phyloP scores from a whole-genome alignment of 2,888 invertebrate species.

The Rhaphigaster nebulosa region DNA sequence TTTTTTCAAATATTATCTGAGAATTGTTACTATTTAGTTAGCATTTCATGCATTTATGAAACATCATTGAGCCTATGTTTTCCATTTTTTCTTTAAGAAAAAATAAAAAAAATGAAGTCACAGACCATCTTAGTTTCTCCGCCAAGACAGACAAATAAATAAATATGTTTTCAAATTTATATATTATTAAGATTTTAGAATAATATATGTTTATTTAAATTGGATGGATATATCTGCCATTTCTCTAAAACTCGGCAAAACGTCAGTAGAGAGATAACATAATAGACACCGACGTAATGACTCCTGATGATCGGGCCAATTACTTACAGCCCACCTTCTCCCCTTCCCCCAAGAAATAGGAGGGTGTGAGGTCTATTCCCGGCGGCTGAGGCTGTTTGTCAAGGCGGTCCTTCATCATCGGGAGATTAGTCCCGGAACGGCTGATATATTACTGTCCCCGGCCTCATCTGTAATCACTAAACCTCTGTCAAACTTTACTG shows the following conservation, averaged over 20 bases:
- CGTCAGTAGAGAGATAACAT: background rate
- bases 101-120: too few relatives aligned
- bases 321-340: background rate
- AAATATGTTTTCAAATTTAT: too few relatives aligned
- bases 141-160: too few relatives aligned
- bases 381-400: background rate
- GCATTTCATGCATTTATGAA: too few relatives aligned
- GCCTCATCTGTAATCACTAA: slow-evolving; percentile 21
- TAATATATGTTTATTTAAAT: background rate
- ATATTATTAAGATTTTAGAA: too few relatives aligned
- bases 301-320: background rate
- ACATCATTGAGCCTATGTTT: too few relatives aligned
- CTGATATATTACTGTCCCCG: background rate
- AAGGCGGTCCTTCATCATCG: slow-evolving; percentile 21
- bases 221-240: background rate
- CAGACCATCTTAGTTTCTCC: too few relatives aligned
- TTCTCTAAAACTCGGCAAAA: background rate
- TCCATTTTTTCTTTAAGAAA: too few relatives aligned
- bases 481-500: slow-evolving; percentile 17
- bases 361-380: slow-evolving; percentile 2
- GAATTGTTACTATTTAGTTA: too few relatives aligned
- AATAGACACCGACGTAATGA: background rate
- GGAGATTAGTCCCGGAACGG: background rate
- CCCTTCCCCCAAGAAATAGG: background rate
- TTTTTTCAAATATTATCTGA: too few relatives aligned